Base-by-base conservation (phyloP, 2,797 vertebrate genomes). In the Cottoperca gobio region DNA sequence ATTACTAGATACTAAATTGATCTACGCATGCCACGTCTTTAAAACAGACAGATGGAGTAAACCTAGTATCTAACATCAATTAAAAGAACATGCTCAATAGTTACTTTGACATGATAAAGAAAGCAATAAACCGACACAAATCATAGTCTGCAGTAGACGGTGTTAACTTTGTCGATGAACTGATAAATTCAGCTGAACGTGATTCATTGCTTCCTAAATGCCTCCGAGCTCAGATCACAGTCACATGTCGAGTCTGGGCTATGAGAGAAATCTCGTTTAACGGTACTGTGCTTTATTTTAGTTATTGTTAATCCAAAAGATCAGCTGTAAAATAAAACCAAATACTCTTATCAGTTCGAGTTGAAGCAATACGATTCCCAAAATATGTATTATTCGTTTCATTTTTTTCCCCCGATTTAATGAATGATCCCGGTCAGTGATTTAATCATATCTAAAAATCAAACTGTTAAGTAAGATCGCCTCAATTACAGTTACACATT, bases 201-300 rank as follows among this genome's bases (percentile, higher is more conserved):
- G 83, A 89, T 73, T 76, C 70, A 84, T 42, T 64, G 71, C 64
- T 70, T 81, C 66, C 75, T 70, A 58, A 37, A 10, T 49, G 67
- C 24, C 43, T 81, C 33, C 79, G 39, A 53, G 70, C 67, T 77
- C 52, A 4, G 52, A 86, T 82, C 78, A 63, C 49, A 33, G 82
- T 85, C 81, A 86, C 85, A 86, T 88, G 82, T 43, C 65, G n/a
- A 49, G n/a, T 21, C 31, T 14, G 31, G 49, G 19, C 55, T 37
- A 37, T 39, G 21, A 37, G 8, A 50, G 43, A 50, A 24, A 8
- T 42, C 17, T 6, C n/a, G 1, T 33, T 50, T 28, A 46, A 43
- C 9, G 8, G 31, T 8, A 28, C 2, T 33, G 31, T 6, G 19
- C 26, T 43, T 73, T 12, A 59, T 28, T 63, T 54, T 35, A 68